Conservation (phyloP, 2,113 vertebrate species). For the Formicarius rufipectus region DNA sequence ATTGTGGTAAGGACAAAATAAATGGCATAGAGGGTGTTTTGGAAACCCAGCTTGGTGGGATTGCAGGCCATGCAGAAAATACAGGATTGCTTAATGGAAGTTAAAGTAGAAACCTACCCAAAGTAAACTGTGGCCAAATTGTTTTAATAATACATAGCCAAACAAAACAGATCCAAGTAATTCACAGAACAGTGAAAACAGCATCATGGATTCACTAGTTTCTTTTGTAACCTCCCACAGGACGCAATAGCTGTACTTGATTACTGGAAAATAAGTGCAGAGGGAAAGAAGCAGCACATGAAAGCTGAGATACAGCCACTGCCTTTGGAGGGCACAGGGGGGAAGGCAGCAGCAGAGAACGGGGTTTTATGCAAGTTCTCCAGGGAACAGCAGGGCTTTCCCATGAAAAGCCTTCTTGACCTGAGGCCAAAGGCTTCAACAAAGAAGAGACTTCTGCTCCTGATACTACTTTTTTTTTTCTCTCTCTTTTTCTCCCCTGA, state of each 20-base stretch:
- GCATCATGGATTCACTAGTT: neutral
- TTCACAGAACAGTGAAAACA: neutral
- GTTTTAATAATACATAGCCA: neutral
- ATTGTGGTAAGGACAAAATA: neutral
- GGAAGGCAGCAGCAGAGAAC: neutral
- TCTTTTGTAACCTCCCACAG: neutral
- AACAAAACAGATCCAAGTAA: neutral
- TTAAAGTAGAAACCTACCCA: neutral
- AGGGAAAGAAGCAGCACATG: neutral
- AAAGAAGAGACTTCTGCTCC: constrained; percentile 36
- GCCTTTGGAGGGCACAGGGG: neutral
- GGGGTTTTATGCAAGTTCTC: constrained; percentile 18
- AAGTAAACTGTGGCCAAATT: neutral
- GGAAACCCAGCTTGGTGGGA: neutral
- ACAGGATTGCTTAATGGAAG: accelerated
- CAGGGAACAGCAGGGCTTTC: neutral
- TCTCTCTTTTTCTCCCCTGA: neutral
- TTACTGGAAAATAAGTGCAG: neutral
- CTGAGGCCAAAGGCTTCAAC: constrained; percentile 31
- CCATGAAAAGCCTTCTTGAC: constrained; percentile 36
- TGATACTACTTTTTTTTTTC: neutral
- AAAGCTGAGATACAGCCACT: neutral
- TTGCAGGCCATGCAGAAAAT: neutral
- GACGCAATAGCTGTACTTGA: neutral
- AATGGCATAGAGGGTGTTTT: neutral